Evolutionary conservation across 1,140 invertebrate species (phyloP).

Genomic region (Heliconius eleuchia): DNA sequence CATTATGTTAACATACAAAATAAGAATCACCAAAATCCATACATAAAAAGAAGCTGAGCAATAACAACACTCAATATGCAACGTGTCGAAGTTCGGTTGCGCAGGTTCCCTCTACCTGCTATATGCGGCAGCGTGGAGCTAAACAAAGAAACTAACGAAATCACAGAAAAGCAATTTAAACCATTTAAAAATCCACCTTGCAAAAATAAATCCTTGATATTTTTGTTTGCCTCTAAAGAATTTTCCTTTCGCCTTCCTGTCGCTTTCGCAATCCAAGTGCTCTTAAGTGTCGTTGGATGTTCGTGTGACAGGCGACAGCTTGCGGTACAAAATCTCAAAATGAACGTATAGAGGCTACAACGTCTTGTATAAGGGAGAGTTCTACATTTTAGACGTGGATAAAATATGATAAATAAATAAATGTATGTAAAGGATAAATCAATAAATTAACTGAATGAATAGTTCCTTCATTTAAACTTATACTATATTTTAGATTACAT

Average conservation of each 20-base stretch:
- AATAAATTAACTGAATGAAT: too few relatives aligned
- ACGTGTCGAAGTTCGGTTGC: too few relatives aligned
- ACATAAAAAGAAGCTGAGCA: too few relatives aligned
- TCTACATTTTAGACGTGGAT: not conserved
- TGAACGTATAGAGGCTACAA: not conserved
- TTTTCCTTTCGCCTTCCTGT: not conserved
- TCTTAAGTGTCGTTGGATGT: slow-evolving; percentile 5
- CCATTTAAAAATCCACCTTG: not conserved
- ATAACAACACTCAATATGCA: too few relatives aligned
- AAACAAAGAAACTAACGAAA: too few relatives aligned
- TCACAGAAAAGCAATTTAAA: not conserved
- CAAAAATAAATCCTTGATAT: not conserved
- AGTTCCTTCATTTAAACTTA: too few relatives aligned
- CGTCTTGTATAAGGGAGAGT: not conserved
- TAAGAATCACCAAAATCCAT: too few relatives aligned
- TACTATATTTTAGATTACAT: too few relatives aligned
- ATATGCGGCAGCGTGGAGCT: too few relatives aligned
- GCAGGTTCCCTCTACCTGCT: too few relatives aligned
- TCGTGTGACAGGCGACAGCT: slow-evolving; percentile 11
- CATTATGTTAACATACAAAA: too few relatives aligned
- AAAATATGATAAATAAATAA: not conserved
- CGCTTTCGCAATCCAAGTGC: not conserved
- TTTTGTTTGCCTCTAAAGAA: not conserved
- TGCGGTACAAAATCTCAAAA: not conserved
- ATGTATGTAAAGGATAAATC: too few relatives aligned